Evolutionary conservation across 2,797 vertebrate species (phyloP), one percentile per base, ranked within the genome.

Genomic region (Rhadinocentrus ornatus): DNA sequence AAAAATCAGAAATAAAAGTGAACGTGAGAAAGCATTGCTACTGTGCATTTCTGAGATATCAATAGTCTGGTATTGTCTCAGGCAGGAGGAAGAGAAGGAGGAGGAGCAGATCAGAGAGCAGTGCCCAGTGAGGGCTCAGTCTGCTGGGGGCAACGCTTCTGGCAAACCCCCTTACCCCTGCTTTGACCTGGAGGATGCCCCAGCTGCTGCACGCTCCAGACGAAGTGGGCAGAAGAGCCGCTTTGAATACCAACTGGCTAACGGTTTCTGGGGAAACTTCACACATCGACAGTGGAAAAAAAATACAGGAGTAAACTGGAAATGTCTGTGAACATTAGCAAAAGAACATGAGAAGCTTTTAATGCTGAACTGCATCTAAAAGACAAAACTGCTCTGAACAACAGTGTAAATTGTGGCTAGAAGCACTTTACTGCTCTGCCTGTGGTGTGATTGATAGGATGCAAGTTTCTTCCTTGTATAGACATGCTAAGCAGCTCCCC

Each of bases 91-190:
- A 69, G 70, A 73, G 74, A 78, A 37, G 75, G 68, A 59, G 76
- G 80, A 78, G 84, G 77, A 37, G 82, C 39, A 90, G 90, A 94
- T 93, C 90, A 93, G 91, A 93, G 90, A 90, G 73, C 73, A 24
- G 31, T 90, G 87, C 88, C 91, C 91, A 91, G 90, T 78, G 82
- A 89, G 86, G 86, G 84, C 87, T 92, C 90, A 92, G 89, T 90
- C 92, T 92, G 92, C 92, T 93, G 91, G 88, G 92, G 93, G 93
- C 93, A 89, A 92, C 26, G 92, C 93, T 93, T 91, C 93, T 88
- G 93, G 93, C 93, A 89, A 93, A 92, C 86, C 87, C 90, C 91
- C 90, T 93, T 91, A 90, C 92, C 90, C 91, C 88, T 82, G 84
- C 88, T 86, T 84, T 91, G 90, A 92, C 92, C 92, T 87, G 87